Base-by-base conservation (phyloP, 2,797 vertebrate genomes). In the Sternarchorhynchus goeldii region DNA sequence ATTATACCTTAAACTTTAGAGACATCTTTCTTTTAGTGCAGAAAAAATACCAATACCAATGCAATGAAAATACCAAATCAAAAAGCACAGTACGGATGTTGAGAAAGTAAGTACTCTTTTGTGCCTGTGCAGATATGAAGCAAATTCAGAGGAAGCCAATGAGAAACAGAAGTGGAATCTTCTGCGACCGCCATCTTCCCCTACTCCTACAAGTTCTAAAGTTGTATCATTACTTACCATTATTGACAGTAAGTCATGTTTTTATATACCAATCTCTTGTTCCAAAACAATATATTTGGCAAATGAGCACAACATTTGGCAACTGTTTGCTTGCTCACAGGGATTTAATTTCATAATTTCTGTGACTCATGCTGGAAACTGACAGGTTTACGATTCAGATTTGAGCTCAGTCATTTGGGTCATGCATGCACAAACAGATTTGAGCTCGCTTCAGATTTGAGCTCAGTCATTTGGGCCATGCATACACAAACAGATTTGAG, bases 61-160 rank as follows among this genome's bases (percentile, higher is more conserved):
- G 2, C 12, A 31, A 5, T 60, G 10, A 25, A 5, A n/a, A 58
- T 57, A 17, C 20, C 17, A 73, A 45, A 10, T 50, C 12, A 50
- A 12, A 50, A 50, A 50, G 2, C 12, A 10, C 10, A 50, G 10
- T 3, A 0, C 12, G 68, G 50, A 58, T 36, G 20, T 25, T 41
- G 20, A 63, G 41, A 2, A 64, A 20, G 21, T 20, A 7, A 55
- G 45, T 25, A 7, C 12, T 12, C 6, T 3, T 29, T 66, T 79
- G 53, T 34, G 67, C 62, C 73, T 62, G 63, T 59, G 53, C 74
- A 96, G 96, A 79, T 96, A 96, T 66, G 89, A 81, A 73, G 50
- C 84, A 50, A 91, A 90, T 32, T 41, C 68, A 29, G 78, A 0
- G 0, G 88, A 88, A 16, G 87, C 80, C 57, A 81, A 0, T 1